Evolutionary conservation across 2,113 vertebrate genomes (phyloP), one percentile per base, ranked within the genome.

Genomic region (Todiramphus chloris): DNA sequence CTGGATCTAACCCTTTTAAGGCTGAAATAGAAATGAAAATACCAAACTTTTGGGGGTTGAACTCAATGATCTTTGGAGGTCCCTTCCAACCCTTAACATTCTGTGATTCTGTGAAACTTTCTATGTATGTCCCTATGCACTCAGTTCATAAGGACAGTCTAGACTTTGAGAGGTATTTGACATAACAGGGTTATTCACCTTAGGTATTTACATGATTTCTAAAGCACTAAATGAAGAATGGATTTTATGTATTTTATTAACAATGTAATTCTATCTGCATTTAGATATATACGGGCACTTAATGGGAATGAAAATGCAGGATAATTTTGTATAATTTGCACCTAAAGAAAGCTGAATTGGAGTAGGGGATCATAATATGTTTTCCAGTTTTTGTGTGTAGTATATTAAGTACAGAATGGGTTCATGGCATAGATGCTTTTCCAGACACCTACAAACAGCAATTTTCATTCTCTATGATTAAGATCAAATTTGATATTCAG

Each of bases 1-100:
- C 55, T 85, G 79, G 70, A 86, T 44, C 51, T 91, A 74, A 87
- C 63, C 67, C 90, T 96, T 94, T 80, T 16, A 92, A 86, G 21
- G 30, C 18, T 85, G 76, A 90, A 90, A 62, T 11, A 55, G 63
- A 90, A 77, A 17, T 25, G 64, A 77, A 92, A 88, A 83, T 80
- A 69, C 14, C 41, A 74, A 77, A 67, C 6, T 77, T 43, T 43
- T 16, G 15, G 43, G 43, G 43, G 43, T 43, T 43, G 43, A 43
- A 43, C 43, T 43, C 15, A 15, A 43, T 43, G 15, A 16, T 43
- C 43, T 43, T 43, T 16, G 15, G 43, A 43, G 43, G 43, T 43
- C 43, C 15, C 43, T 43, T 43, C 43, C 43, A 43, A 16, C 43
- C 18, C 46, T 18, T 46, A 46, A 46, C 46, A 20, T 46, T 46